A percentile compares a stretch with the other conserved stretches of the same genome.
These are phyloP conservation scores for Grallaria varia DNA, from an alignment of 2,113 vertebrate genomes.

Conservation along the genomic window DNA sequence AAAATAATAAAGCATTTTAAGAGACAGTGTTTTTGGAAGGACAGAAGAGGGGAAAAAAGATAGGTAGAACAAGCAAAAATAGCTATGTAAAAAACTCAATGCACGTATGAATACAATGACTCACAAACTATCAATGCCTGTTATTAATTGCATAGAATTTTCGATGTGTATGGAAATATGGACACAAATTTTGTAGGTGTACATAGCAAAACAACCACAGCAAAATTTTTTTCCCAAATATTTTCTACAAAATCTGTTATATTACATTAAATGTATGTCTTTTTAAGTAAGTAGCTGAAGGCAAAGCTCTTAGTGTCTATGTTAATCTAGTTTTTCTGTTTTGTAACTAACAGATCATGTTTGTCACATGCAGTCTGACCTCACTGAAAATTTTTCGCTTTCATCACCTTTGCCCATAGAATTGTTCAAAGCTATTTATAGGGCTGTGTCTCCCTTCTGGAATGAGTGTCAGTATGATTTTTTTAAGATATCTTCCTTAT, in stretches of 20 bases:
- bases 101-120: background rate
- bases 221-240: background rate
- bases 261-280: background rate
- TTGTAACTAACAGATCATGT: background rate
- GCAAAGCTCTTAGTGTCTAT: background rate
- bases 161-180: background rate
- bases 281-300: background rate
- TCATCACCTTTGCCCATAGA: background rate
- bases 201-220: background rate
- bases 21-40: background rate
- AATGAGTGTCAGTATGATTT: background rate
- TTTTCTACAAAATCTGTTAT: background rate
- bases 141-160: background rate
- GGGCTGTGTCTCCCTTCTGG: background rate
- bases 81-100: background rate
- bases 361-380: background rate
- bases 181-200: background rate
- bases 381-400: background rate
- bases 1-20: background rate
- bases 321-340: background rate
- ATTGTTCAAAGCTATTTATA: background rate
- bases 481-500: background rate
- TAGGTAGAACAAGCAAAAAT: background rate
- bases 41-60: background rate
- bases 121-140: conserved; percentile 2